Evolutionary conservation across 2,113 vertebrate genomes (phyloP), one percentile per base, ranked within the genome.

Genomic region (Pelecanus crispus): DNA sequence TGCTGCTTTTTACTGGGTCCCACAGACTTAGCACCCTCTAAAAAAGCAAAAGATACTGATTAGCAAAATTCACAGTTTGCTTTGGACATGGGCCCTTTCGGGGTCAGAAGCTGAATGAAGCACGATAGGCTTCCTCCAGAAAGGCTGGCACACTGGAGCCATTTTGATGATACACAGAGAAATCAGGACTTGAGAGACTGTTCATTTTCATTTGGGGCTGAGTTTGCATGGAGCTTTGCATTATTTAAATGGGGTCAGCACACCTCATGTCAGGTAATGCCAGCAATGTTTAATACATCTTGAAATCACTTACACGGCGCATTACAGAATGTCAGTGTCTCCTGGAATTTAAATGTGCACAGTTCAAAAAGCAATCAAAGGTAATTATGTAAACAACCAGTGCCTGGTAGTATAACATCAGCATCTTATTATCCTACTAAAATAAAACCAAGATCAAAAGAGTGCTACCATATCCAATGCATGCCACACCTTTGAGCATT

Each of bases 301-400:
- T 86, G 81, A 79, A 88, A 94, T 88, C 91, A 56, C 65, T 73
- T 17, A 6, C 36, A 17, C 17, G 52, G 77, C 1, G 2, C 36
- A 13, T 50, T 26, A 20, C 90, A 85, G 77, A 84, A 42, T 10
- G 65, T 52, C 3, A 0, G 49, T 50, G 56, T 92, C 89, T 89
- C 89, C 79, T 90, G 89, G 73, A 94, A 95, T 96, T 86, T 89
- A 81, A 94, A 95, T 82, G 65, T 78, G 84, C 50, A 12, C 74
- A 52, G 36, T 25, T 93, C 94, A 65, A 71, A 95, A 94, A 86
- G 95, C 81, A 96, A 92, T 94, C 94, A 96, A 61, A 93, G 70
- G 47, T 95, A 94, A 96, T 96, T 93, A 93, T 81, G 86, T 93
- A 92, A 95, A 97, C 88, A 96, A 97, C 84, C 49, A 47, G 79